Evolutionary conservation across 2,888 invertebrate species (phyloP).

Genomic region (Vanessa cardui): DNA sequence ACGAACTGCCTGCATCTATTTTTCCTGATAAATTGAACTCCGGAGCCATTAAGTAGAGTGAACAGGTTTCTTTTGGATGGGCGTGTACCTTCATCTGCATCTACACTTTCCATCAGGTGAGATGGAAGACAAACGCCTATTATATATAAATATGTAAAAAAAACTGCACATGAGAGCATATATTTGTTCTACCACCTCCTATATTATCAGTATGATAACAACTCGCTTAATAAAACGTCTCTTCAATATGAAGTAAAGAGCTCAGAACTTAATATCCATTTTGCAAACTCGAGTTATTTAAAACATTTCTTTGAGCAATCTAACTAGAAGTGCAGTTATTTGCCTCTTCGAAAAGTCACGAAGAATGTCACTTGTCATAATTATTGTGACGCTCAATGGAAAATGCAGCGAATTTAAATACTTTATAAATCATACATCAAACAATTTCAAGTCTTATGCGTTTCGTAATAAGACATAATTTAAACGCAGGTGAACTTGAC

Average conservation of each 20-base stretch:
- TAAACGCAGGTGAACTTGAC: conserved; percentile 6
- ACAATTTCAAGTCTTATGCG: conserved; percentile 22
- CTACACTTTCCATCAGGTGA: too few relatives aligned
- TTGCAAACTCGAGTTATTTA: conserved; percentile 1
- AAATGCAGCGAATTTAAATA: conserved; percentile 36
- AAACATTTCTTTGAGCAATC: conserved; percentile 24
- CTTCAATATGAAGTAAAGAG: background rate
- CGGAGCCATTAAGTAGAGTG: too few relatives aligned
- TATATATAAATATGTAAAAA: too few relatives aligned
- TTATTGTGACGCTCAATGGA: conserved; percentile 40
- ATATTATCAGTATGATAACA: too few relatives aligned
- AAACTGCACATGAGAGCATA: too few relatives aligned
- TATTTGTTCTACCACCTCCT: too few relatives aligned
- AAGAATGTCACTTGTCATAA: conserved; percentile 44
- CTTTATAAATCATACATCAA: conserved; percentile 4
- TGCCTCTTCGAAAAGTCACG: conserved; percentile 33
- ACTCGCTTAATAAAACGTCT: background rate
- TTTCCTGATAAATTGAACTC: too few relatives aligned
- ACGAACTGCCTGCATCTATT: too few relatives aligned
- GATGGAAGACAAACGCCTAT: too few relatives aligned
- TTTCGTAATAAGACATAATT: background rate
- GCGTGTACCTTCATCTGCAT: too few relatives aligned
- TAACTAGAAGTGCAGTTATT: conserved; percentile 32
- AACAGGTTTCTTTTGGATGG: too few relatives aligned
- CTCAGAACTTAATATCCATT: background rate